Base-by-base conservation (phyloP, 2,888 invertebrate species). In the Rhorus exstirpatorius region DNA sequence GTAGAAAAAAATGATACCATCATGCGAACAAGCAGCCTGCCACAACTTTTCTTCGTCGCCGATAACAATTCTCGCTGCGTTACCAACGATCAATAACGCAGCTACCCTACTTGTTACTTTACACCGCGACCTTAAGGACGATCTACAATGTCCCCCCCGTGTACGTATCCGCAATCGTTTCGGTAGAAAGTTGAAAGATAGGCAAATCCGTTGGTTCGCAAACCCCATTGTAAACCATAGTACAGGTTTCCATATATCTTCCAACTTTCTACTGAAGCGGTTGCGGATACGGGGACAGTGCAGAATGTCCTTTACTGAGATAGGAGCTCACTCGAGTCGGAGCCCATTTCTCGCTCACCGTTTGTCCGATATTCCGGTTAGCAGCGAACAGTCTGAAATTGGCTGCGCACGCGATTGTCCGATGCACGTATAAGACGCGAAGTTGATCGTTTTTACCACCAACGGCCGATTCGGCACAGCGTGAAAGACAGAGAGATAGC, bases 341-440 rank as follows among this genome's bases (percentile, higher is more conserved):
- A n/a, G n/a, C n/a, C 38, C 8, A 38, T 38, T 10, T 38, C 8
- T 4, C 10, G 1, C 8, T 10, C 38, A 4, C 4, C 38, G 31
- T 31, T 38, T 10, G 38, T 8, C 8, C 38, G 38, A 8, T 38
- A 38, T 38, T 8, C 38, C 38, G 38, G 1, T 38, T 38, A 8
- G 38, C 8, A 8, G 38, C 38, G n/a, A 78, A 19, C 74, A 63
- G 53, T 78, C 49, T 74, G 78, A 78, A 82, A 61, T 68, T 82
- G 31, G 63, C 44, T 60, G 53, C 49, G 49, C 21, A 19, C 44
- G 10, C 19, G 26, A 21, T 19, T 49, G 46, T 24, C 38, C 74
- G 58, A 35, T 17, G 41, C 70, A 12, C 8, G 55, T 21, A 26
- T 41, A 55, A 10, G 21, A 10, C 10, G 19, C 67, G 74, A 77